These are phyloP conservation scores for Sitophilus oryzae DNA, from an alignment of 1,140 invertebrate species.

Conservation along the genomic window DNA sequence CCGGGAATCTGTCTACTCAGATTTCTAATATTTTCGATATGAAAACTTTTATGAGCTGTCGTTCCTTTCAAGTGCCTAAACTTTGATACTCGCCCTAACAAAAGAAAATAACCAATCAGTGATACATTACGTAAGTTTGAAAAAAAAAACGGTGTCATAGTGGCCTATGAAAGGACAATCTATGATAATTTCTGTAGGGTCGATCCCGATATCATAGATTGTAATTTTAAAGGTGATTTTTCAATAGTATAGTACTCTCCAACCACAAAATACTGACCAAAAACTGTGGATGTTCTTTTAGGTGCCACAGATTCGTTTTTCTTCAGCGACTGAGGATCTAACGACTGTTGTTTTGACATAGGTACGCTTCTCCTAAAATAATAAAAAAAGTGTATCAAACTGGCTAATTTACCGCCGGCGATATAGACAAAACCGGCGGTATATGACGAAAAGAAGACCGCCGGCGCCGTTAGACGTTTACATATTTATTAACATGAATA, in stretches of 20 bases:
- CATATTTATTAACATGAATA: no score
- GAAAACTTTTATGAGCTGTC: conserved; percentile 79
- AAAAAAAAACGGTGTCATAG: no score
- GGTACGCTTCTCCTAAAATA: conserved; percentile 47
- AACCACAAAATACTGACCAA: conserved; percentile 58
- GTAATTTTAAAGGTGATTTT: no score
- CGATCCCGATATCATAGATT: no score
- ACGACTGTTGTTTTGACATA: conserved; percentile 49
- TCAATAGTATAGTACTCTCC: conserved; percentile 13
- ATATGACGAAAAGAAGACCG: no score
- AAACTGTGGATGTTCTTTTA: conserved; percentile 80
- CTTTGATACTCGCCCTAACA: conserved; percentile 83
- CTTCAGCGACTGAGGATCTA: conserved; percentile 43
- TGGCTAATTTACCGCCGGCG: not conserved
- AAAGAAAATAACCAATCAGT: no score
- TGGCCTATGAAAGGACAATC: no score
- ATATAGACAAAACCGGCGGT: no score
- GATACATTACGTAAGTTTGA: no score
- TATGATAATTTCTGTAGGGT: no score
- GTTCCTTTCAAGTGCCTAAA: conserved; percentile 89
- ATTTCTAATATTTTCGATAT: conserved; percentile 89
- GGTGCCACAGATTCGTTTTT: conserved; percentile 50
- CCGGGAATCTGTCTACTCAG: conserved; percentile 86
- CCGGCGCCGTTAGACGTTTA: no score
- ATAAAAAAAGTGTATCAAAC: not conserved